Percentiles rank a stretch among this genome's conserved stretches.
Conservation (phyloP, 2,113 vertebrate species). For the Daphoenositta chrysoptera region DNA sequence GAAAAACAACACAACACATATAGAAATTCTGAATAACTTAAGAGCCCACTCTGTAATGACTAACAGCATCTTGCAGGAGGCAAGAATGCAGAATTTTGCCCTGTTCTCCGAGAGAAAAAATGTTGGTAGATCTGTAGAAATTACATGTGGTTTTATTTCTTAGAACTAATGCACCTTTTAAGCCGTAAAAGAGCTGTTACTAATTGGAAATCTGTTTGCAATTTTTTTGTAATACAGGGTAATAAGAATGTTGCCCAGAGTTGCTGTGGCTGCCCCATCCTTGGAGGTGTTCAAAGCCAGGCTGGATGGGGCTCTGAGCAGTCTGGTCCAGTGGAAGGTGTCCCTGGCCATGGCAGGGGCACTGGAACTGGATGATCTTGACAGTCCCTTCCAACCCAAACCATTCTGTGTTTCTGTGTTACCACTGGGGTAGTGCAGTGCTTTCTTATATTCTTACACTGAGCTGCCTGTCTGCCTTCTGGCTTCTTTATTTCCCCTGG, state of each 20-base stretch:
- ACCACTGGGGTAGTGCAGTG: accelerated
- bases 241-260: not conserved
- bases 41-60: constrained; percentile 1
- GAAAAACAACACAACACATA: not conserved
- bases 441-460: not conserved
- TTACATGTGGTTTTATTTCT: not conserved
- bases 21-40: not conserved
- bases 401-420: not conserved
- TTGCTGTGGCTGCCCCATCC: not conserved
- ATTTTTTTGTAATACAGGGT: not conserved
- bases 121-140: not conserved
- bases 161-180: not conserved
- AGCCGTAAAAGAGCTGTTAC: not conserved
- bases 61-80: not conserved
- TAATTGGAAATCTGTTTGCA: not conserved
- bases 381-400: not conserved
- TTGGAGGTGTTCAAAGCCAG: not conserved
- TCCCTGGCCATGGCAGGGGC: too few species aligned
- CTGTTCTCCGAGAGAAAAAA: not conserved
- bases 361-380: not conserved
- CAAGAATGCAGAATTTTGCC: not conserved
- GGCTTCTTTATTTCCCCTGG: not conserved
- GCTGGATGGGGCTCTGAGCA: not conserved
- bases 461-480: not conserved
- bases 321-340: not conserved